These are phyloP conservation scores for Oryzias celebensis DNA, from an alignment of 2,113 vertebrate species.

Conservation along the genomic window DNA sequence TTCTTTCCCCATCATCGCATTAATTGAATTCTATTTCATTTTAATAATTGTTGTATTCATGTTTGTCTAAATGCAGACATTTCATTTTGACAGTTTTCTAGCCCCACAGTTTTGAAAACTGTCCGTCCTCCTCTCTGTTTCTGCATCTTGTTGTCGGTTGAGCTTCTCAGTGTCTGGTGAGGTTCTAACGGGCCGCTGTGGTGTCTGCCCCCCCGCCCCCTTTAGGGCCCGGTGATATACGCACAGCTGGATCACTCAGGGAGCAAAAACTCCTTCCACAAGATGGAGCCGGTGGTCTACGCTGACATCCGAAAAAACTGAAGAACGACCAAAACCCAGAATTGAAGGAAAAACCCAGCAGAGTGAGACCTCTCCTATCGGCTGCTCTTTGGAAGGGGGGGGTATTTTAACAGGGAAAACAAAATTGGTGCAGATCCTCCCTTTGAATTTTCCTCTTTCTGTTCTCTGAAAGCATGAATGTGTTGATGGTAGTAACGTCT, in stretches of 20 bases:
- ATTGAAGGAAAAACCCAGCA: conserved; percentile 11
- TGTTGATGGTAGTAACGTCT: conserved; percentile 29
- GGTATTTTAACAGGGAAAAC: conserved; percentile 47
- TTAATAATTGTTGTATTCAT: too few species aligned
- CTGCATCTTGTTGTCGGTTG: too few species aligned
- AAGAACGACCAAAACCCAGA: conserved; percentile 33
- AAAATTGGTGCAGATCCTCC: conserved; percentile 42
- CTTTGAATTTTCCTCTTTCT: conserved; percentile 8
- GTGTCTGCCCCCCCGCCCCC: background rate
- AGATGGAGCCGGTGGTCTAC: conserved; percentile 95
- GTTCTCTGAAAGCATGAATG: conserved; percentile 57
- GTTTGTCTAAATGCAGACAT: too few species aligned
- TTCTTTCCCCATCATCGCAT: too few species aligned
- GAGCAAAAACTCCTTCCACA: conserved; percentile 89
- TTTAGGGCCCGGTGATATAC: conserved; percentile 95
- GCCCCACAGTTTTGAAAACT: too few species aligned
- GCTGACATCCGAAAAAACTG: conserved; percentile 93
- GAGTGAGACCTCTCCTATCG: conserved; percentile 58
- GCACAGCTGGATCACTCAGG: conserved; percentile 95
- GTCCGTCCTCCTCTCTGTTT: too few species aligned
- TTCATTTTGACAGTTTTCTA: too few species aligned
- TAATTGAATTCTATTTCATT: too few species aligned
- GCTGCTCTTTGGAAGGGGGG: conserved; percentile 63
- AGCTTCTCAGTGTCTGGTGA: background rate
- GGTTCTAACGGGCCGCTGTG: background rate